phyloP scores from a whole-genome alignment of 2,888 invertebrate genomes.

The Pyrrhosoma nymphula region DNA sequence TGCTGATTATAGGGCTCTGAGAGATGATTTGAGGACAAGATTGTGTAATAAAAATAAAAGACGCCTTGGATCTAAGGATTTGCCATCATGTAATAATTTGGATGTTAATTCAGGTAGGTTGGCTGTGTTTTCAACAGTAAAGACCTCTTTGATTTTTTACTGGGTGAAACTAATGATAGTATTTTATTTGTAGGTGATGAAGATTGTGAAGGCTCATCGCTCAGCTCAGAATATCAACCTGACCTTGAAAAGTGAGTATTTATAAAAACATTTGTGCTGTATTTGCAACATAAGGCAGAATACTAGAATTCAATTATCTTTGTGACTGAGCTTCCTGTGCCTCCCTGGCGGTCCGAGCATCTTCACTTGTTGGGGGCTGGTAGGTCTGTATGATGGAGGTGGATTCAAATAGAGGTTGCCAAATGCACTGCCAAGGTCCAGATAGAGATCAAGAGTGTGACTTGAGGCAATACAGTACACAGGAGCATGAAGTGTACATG shows the following conservation, averaged over 20 bases:
- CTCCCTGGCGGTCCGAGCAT: no score
- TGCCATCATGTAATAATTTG: not conserved
- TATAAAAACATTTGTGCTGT: not conserved
- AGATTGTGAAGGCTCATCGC: conserved; percentile 3
- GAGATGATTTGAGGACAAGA: not conserved
- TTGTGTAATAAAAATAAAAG: not conserved
- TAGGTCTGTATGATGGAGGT: no score
- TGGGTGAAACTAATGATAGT: not conserved
- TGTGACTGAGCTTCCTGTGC: no score
- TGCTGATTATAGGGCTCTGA: not conserved
- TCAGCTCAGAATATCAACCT: not conserved
- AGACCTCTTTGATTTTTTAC: not conserved
- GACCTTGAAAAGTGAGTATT: not conserved
- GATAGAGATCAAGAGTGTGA: no score
- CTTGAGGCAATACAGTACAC: no score
- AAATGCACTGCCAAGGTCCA: no score
- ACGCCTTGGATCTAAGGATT: conserved; percentile 9
- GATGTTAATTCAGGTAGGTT: conserved; percentile 22
- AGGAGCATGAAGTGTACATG: no score
- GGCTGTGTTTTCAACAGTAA: not conserved
- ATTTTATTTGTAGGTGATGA: not conserved
- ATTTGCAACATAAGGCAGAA: no score
- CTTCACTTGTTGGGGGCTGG: no score
- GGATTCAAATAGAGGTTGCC: no score
- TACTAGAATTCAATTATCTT: no score